Evolutionary conservation across 2,113 vertebrate species (phyloP), one percentile per base, ranked within the genome.

Genomic region (Megaleporinus macrocephalus): DNA sequence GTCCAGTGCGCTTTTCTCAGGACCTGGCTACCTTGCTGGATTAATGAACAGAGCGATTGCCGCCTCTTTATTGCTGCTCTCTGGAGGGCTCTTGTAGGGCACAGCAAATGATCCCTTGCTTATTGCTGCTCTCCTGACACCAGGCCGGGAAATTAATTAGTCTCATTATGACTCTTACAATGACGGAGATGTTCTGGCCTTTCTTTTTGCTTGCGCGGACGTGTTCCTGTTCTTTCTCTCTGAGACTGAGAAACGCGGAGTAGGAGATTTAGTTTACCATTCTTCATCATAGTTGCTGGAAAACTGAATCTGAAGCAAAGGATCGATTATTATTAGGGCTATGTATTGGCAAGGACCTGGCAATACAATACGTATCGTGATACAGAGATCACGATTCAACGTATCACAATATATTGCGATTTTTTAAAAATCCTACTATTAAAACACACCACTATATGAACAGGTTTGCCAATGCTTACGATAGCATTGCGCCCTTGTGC

Each of bases 51-150:
- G 78, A 27, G 61, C 49, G 61, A 80, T 79, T 49, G 63, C 77
- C n/a, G 78, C 75, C 78, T 83, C 73, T 83, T 75, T 82, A 73
- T 69, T 80, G 83, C 78, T n/a, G 71, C 76, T 85, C 86, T 87
- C 86, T 83, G 80, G 86, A 87, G 86, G 86, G 70, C 81, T 83
- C 82, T 83, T 87, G 86, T 85, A 87, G 86, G 86, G 49, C 81
- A 83, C 73, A 65, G 83, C 81, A 80, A 87, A 85, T 83, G 78
- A 83, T 87, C 86, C 83, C 86, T 80, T 78, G 86, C 81, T 87
- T 80, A 87, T 83, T 87, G 86, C 78, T 36, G 66, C 83, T 85
- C 83, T 85, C 86, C 81, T 87, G 86, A 82, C 86, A 83, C 79
- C 75, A 81, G 81, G 75, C 80, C 61, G 74, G 81, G 81, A 85